phyloP scores from a whole-genome alignment of 2,797 vertebrate genomes.

The Tiaroga cobitis region DNA sequence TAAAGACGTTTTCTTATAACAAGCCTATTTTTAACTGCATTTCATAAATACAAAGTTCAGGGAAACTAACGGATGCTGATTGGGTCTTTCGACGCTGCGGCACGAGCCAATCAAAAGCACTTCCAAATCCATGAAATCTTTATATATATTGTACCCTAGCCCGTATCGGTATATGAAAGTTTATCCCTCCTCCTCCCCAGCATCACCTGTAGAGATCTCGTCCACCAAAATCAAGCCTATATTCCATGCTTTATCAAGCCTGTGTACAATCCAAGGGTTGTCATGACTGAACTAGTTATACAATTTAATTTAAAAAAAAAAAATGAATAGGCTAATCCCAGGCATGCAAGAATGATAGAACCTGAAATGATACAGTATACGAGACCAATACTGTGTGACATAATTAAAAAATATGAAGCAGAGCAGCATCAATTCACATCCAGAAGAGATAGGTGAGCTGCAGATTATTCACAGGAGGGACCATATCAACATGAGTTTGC shows the following conservation, averaged over 20 bases:
- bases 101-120: too few species aligned
- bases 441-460: background rate
- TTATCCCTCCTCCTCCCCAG: too few species aligned
- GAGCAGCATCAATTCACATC: background rate
- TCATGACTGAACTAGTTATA: background rate
- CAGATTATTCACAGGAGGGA: background rate
- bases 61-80: too few species aligned
- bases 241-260: too few species aligned
- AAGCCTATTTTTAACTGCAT: background rate
- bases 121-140: too few species aligned
- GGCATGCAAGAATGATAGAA: background rate
- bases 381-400: background rate
- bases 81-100: too few species aligned
- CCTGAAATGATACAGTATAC: background rate
- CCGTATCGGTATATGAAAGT: too few species aligned
- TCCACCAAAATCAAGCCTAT: too few species aligned
- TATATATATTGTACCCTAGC: too few species aligned
- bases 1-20: background rate
- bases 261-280: too few species aligned
- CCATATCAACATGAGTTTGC: constrained; percentile 1
- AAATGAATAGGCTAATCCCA: background rate
- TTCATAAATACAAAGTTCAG: background rate
- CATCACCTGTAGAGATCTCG: too few species aligned
- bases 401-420: background rate
- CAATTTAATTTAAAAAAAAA: background rate